Conservation (phyloP, 2,113 vertebrate genomes). For the Haemorhous mexicanus region DNA sequence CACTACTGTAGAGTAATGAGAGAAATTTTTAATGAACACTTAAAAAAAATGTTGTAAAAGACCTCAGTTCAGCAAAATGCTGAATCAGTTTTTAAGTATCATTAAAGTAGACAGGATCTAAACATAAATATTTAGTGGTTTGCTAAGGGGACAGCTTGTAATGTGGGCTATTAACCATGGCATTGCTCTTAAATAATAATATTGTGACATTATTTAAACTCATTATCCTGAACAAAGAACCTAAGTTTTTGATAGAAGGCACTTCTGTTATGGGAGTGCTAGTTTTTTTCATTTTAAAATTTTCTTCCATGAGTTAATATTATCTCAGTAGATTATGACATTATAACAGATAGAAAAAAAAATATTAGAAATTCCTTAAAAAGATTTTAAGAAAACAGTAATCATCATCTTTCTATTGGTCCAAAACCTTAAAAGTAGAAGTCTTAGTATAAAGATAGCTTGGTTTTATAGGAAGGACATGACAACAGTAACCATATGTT, state of each 20-base stretch:
- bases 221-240: not conserved
- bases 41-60: not conserved
- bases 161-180: not conserved
- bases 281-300: accelerated
- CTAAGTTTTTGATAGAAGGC: not conserved
- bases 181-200: not conserved
- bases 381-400: not conserved
- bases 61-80: not conserved
- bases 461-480: not conserved
- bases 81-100: not conserved
- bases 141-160: not conserved
- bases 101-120: not conserved
- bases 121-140: not conserved
- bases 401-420: not conserved
- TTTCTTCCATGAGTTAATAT: not conserved
- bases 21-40: not conserved
- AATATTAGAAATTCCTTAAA: not conserved
- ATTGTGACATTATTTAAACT: not conserved
- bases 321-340: not conserved
- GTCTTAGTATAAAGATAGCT: not conserved
- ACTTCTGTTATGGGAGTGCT: not conserved
- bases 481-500: not conserved
- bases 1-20: not conserved
- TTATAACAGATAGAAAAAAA: not conserved
- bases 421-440: not conserved